Evolutionary conservation across 2,888 invertebrate species (phyloP), one percentile per base, ranked within the genome.

Genomic region (Lepidocyrtinus sp.): DNA sequence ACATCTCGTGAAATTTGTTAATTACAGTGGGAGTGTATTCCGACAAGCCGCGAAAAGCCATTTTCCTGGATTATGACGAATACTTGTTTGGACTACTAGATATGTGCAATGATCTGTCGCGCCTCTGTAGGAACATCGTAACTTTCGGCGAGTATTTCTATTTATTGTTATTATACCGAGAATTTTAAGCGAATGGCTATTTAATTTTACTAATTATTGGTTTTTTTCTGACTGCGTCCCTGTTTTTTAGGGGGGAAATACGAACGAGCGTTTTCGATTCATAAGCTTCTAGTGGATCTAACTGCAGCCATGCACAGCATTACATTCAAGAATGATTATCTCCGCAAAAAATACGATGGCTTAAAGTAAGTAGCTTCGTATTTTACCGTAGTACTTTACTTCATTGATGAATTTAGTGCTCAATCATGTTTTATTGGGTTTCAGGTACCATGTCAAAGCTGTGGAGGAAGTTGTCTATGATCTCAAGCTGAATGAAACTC

Each of bases 391-490:
- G 19, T 27, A 64, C 19, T 73, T 9, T 17, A 27, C 21, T 45
- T 1, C 62, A 25, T n/a, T 26, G 25, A 69, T 3, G 3, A 26
- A 9, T 26, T 9, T n/a, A 27, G 12, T 25, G 15, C 22, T 24
- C 21, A n/a, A 36, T 45, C n/a, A 21, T 65, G 25, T 7, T 26
- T 17, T 55, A 22, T 62, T n/a, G 22, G 12, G 2, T 70, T 26
- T 45, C 19, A 75, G 75, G 69, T 75, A 75, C 22, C 67, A 97
- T 87, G 93, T 97, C 22, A 97, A 97, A 89, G 97, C 96, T 89
- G 95, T 96, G n/a, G 97, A 97, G 88, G 96, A 96, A 88, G 94
- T 96, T 0, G 95, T 95, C 0, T 96, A 96, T 87, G 96, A 96
- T 88, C 91, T 96, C 59, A 94, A 94, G n/a, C n/a, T n/a, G n/a